These are phyloP conservation scores for Stenopsyche tienmushanensis DNA, from an alignment of 1,140 invertebrate genomes.

Conservation along the genomic window DNA sequence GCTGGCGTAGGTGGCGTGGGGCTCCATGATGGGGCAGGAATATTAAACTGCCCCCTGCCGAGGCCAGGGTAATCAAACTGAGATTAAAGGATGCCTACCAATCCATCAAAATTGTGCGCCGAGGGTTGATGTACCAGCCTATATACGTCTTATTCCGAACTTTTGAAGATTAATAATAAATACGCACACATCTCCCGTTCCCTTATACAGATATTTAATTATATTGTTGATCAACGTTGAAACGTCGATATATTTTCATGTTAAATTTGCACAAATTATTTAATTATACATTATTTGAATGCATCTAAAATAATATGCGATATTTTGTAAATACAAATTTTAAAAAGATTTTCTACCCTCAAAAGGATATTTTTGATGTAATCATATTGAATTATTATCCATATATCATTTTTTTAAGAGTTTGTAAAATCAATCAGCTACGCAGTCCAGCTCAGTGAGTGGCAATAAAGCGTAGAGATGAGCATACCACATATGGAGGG, in stretches of 20 bases:
- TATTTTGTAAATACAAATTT: too few relatives aligned
- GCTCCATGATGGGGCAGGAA: slow-evolving; percentile 26
- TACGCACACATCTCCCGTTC: not conserved
- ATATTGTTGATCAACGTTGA: not conserved
- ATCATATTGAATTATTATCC: too few relatives aligned
- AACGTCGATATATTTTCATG: too few relatives aligned
- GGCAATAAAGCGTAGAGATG: slow-evolving; percentile 18
- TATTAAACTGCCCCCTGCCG: slow-evolving; percentile 40
- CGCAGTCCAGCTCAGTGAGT: not conserved
- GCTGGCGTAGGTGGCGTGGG: slow-evolving; percentile 20
- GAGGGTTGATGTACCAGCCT: slow-evolving; percentile 24
- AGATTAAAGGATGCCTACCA: slow-evolving; percentile 42
- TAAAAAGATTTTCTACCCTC: too few relatives aligned
- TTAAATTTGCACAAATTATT: too few relatives aligned
- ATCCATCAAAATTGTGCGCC: slow-evolving; percentile 39
- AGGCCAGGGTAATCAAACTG: slow-evolving; percentile 41
- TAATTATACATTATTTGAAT: too few relatives aligned
- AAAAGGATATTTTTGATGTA: too few relatives aligned
- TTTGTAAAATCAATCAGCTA: not conserved
- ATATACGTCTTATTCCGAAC: not conserved
- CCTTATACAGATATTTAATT: not conserved
- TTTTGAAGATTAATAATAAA: not conserved
- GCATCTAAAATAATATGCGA: too few relatives aligned
- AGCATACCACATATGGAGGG: slow-evolving; percentile 7
- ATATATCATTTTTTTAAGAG: too few relatives aligned